Evolutionary conservation across 2,113 vertebrate genomes (phyloP).

Genomic region (Eulemur macaco): DNA sequence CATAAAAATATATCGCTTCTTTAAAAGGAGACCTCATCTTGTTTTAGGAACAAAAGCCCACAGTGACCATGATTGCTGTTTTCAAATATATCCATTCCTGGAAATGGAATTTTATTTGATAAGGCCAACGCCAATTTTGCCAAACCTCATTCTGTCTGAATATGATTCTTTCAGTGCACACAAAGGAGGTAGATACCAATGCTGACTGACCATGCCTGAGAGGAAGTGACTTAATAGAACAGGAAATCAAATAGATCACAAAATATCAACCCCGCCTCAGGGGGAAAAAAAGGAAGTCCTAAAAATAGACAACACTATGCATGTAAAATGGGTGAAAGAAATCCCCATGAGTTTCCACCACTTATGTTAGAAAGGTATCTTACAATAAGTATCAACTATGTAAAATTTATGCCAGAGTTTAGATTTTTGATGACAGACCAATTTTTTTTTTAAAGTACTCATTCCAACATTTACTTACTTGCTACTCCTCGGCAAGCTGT

Average conservation of each 20-base stretch:
- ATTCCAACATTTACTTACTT: conserved; percentile 7
- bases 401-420: not conserved
- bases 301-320: conserved; percentile 38
- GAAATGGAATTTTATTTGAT: conserved; percentile 44
- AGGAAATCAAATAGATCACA: conserved; percentile 29
- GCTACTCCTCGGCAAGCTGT: not conserved
- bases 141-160: conserved; percentile 8
- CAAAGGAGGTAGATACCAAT: conserved; percentile 10
- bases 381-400: not conserved
- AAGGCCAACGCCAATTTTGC: not conserved
- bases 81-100: not conserved
- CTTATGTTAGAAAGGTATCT: not conserved
- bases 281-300: not conserved
- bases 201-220: conserved; percentile 38
- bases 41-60: conserved; percentile 17
- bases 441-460: not conserved
- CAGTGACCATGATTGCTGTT: not conserved
- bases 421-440: not conserved
- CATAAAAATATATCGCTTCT: not conserved
- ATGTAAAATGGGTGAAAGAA: conserved; percentile 17
- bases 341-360: not conserved
- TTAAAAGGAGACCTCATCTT: not conserved
- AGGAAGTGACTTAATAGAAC: conserved; percentile 56
- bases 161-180: conserved; percentile 29
- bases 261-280: not conserved